phyloP scores from a whole-genome alignment of 2,888 invertebrate genomes.

The Brachyptera putata region DNA sequence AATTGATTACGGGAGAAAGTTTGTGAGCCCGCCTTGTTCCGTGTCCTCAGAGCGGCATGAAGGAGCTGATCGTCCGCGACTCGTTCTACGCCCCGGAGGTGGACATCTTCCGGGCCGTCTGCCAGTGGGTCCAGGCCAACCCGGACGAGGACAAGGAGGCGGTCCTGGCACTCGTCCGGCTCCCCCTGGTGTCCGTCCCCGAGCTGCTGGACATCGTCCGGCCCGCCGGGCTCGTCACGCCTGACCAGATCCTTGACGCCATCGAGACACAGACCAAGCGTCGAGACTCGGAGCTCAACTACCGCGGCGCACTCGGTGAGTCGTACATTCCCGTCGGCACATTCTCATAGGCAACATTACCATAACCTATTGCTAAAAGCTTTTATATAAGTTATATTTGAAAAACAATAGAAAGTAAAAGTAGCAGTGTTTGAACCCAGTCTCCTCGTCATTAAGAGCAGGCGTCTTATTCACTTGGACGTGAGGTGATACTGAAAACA shows the following conservation, averaged over 20 bases:
- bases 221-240: constrained; percentile 77
- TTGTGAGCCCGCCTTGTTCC: too few relatives aligned
- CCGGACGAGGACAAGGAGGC: constrained; percentile 48
- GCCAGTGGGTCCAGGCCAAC: constrained; percentile 81
- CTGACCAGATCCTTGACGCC: constrained; percentile 91
- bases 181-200: constrained; percentile 82
- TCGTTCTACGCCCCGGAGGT: constrained; percentile 96
- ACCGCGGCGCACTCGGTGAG: constrained; percentile 75
- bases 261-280: constrained; percentile 82
- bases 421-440: too few relatives aligned
- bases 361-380: too few relatives aligned
- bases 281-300: constrained; percentile 71
- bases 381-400: too few relatives aligned
- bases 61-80: constrained; percentile 81
- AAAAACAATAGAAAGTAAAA: too few relatives aligned
- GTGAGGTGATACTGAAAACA: too few relatives aligned
- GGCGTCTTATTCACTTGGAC: too few relatives aligned
- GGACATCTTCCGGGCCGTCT: constrained; percentile 88
- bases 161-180: constrained; percentile 53
- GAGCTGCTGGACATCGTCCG: constrained; percentile 87
- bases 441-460: too few relatives aligned
- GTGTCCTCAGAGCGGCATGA: constrained; percentile 61
- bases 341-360: too few relatives aligned
- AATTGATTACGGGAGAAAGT: too few relatives aligned
- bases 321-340: too few relatives aligned